A percentile compares a stretch with the other conserved stretches of the same genome.
Evolutionary conservation across 2,113 vertebrate species (phyloP).

Genomic region (Pituophis catenifer): DNA sequence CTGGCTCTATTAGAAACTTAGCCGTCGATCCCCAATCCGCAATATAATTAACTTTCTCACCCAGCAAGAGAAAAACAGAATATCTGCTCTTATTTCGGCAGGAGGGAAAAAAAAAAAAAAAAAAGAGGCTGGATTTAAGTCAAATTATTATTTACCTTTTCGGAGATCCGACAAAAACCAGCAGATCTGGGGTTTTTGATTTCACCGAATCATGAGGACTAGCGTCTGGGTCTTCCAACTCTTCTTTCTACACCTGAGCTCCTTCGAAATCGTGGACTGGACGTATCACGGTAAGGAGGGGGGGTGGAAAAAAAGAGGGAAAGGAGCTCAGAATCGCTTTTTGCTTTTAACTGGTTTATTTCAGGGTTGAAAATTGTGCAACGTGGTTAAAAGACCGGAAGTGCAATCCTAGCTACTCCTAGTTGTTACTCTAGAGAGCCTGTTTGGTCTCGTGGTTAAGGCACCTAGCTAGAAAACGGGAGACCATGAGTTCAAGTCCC

Average conservation of each 20-base stretch:
- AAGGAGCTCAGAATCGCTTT: accelerated
- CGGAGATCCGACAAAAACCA: conserved; percentile 19
- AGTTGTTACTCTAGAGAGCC: background rate
- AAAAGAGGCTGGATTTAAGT: background rate
- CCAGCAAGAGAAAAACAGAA: background rate
- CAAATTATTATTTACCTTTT: conserved; percentile 36
- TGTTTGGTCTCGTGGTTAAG: background rate
- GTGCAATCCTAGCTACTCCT: background rate
- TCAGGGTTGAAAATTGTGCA: too few species aligned
- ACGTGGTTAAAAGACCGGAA: background rate
- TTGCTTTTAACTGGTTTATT: background rate
- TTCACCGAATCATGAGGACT: conserved; percentile 40
- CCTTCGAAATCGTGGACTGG: conserved; percentile 47
- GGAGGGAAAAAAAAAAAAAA: background rate
- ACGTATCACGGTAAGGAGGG: conserved; percentile 65
- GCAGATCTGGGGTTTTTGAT: accelerated
- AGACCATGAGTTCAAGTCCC: background rate
- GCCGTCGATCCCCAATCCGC: accelerated
- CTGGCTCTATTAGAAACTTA: background rate
- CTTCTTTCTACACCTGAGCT: conserved; percentile 27
- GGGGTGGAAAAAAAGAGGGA: background rate
- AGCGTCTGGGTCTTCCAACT: background rate
- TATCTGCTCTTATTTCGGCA: background rate
- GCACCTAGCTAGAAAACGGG: background rate
- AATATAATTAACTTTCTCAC: background rate